These are phyloP conservation scores for Caradrina clavipalpis DNA, from an alignment of 2,888 invertebrate genomes.

Conservation along the genomic window DNA sequence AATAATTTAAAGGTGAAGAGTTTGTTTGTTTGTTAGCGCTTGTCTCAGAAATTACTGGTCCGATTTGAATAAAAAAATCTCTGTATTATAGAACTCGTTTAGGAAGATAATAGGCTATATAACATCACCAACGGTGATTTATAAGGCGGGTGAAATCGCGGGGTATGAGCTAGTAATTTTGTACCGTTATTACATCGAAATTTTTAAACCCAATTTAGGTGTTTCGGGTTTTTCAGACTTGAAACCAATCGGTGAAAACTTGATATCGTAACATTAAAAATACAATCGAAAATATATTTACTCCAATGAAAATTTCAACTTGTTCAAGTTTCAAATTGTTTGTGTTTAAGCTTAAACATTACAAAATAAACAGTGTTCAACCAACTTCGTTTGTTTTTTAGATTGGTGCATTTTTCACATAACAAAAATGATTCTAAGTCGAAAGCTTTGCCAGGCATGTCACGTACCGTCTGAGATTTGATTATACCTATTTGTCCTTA, in stretches of 20 bases:
- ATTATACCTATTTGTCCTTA: slow-evolving; percentile 13
- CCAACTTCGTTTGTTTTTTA: slow-evolving; percentile 1
- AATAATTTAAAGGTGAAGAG: no score
- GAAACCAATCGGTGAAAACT: no score
- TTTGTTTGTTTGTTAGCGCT: no score
- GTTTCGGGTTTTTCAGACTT: not conserved
- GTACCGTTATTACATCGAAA: not conserved
- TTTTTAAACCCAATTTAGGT: not conserved
- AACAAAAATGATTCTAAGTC: slow-evolving; percentile 3
- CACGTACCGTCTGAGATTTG: slow-evolving; percentile 31
- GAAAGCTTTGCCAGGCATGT: slow-evolving; percentile 3
- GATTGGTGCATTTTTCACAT: slow-evolving; percentile 16
- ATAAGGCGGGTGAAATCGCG: no score
- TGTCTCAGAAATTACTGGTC: no score
- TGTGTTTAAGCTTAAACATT: not conserved
- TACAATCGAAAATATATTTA: no score
- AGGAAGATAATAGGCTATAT: no score
- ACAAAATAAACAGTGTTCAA: not conserved
- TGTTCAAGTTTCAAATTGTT: not conserved
- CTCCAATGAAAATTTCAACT: no score
- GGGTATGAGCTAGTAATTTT: not conserved
- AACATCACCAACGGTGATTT: no score
- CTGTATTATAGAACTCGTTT: no score
- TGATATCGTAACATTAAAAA: no score
- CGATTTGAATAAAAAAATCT: no score